Conservation (phyloP, 1,140 invertebrate species). For the Drosophila ogumai region DNA sequence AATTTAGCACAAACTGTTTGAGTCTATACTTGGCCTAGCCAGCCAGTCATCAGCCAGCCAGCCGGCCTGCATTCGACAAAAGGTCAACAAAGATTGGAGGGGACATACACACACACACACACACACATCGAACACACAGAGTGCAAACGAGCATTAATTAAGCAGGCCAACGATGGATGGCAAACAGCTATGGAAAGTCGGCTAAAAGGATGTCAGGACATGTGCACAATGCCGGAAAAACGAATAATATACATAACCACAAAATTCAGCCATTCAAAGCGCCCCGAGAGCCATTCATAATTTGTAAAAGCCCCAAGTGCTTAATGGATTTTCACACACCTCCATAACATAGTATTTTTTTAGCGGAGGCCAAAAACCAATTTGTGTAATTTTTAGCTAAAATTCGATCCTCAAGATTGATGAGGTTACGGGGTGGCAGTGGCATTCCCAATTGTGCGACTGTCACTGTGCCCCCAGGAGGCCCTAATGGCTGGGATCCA, state of each 20-base stretch:
- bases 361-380: constrained; percentile 17
- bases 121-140: constrained; percentile 34
- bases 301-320: constrained; percentile 22
- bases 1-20: constrained; percentile 79
- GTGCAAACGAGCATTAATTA: constrained; percentile 78
- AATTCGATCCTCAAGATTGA: constrained; percentile 35
- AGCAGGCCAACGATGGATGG: constrained; percentile 63
- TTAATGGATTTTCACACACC: constrained; percentile 20
- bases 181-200: constrained; percentile 7
- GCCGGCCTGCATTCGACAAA: constrained; percentile 71
- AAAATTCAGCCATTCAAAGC: constrained; percentile 10
- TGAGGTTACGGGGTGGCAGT: constrained; percentile 11
- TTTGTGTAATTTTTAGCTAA: constrained; percentile 38
- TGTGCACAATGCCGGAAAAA: constrained; percentile 26
- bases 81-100: constrained; percentile 69
- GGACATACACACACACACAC: constrained; percentile 28
- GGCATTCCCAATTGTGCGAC: constrained; percentile 25
- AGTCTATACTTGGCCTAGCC: constrained; percentile 45
- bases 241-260: constrained; percentile 31
- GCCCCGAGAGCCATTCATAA: constrained; percentile 33
- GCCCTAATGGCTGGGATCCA: constrained; percentile 31
- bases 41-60: constrained; percentile 21
- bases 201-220: constrained; percentile 44
- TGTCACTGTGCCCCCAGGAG: constrained; percentile 20
- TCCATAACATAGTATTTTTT: constrained; percentile 15